phyloP scores from a whole-genome alignment of 2,888 invertebrate species.

The Helleia helle region DNA sequence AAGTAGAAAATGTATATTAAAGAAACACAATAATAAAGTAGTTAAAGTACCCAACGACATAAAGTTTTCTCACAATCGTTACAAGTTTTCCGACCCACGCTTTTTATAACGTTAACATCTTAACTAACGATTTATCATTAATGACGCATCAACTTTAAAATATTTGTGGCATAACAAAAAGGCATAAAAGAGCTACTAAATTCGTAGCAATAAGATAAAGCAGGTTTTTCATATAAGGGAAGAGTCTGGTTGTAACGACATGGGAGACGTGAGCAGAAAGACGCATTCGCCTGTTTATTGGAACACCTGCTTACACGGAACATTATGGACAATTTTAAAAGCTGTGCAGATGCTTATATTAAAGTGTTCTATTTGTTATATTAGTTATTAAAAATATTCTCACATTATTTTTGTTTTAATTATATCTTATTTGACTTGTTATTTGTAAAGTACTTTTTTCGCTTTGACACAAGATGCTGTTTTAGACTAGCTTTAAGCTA shows the following conservation, averaged over 20 bases:
- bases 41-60: no score
- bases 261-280: slow-evolving; percentile 55
- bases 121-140: no score
- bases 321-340: slow-evolving; percentile 20
- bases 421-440: background rate
- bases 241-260: slow-evolving; percentile 52
- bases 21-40: no score
- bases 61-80: no score
- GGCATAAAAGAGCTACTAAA: slow-evolving; percentile 32
- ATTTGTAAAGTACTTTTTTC: no score
- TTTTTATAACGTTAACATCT: no score
- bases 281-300: slow-evolving; percentile 44
- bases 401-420: background rate
- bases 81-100: no score
- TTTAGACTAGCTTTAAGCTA: no score
- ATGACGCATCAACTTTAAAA: background rate
- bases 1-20: no score
- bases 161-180: background rate
- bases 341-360: slow-evolving; percentile 7
- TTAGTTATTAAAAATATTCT: no score
- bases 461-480: no score
- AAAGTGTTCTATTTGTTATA: background rate
- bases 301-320: slow-evolving; percentile 48
- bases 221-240: slow-evolving; percentile 54
- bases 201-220: slow-evolving; percentile 43